Conservation (phyloP, 2,888 invertebrate species). For the Trachelus tabidus region DNA sequence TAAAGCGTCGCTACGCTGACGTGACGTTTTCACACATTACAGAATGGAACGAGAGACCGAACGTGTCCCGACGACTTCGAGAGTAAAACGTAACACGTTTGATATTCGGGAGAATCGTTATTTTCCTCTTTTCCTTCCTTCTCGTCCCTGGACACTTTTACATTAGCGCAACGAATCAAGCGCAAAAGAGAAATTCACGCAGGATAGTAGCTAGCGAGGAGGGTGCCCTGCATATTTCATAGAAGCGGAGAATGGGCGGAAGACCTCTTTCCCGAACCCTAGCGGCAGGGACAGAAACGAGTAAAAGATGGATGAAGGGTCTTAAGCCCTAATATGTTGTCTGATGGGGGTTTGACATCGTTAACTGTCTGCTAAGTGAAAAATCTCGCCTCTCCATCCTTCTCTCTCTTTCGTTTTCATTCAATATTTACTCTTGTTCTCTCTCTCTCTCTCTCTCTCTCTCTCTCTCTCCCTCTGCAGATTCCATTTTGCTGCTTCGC, state of each 20-base stretch:
- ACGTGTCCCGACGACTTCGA: not conserved
- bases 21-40: not conserved
- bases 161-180: not conserved
- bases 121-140: not conserved
- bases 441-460: too few species aligned
- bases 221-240: slow-evolving; percentile 20
- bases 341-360: slow-evolving; percentile 27
- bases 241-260: not conserved
- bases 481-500: not conserved
- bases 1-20: not conserved
- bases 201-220: not conserved
- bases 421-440: too few species aligned
- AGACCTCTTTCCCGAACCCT: slow-evolving; percentile 1
- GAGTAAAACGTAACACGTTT: not conserved
- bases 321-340: slow-evolving; percentile 27
- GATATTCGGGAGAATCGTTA: not conserved
- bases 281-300: slow-evolving; percentile 8
- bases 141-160: not conserved
- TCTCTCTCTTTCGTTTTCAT: not conserved
- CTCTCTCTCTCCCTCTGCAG: not conserved
- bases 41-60: not conserved
- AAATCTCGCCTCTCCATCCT: slow-evolving; percentile 20
- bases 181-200: not conserved
- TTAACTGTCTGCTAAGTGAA: slow-evolving; percentile 32
- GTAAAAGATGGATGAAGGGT: slow-evolving; percentile 28